Evolutionary conservation across 2,113 vertebrate genomes (phyloP).

Genomic region (Notechis scutatus): DNA sequence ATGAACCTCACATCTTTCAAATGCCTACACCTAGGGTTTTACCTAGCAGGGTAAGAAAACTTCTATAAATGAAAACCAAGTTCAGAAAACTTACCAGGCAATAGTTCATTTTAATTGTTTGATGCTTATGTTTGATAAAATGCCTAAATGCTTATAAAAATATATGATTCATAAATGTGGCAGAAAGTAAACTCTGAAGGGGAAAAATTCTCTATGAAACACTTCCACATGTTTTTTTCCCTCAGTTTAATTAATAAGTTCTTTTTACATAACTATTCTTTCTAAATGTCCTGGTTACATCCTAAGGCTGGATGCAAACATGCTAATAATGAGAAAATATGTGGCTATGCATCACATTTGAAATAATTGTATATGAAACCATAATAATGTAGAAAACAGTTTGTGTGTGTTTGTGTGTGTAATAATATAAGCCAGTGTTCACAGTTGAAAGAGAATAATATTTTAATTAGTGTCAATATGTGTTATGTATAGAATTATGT

Average conservation of each 20-base stretch:
- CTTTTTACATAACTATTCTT: background rate
- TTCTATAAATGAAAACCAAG: background rate
- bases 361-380: background rate
- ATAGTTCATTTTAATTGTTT: background rate
- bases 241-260: background rate
- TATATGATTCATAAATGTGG: background rate
- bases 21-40: background rate
- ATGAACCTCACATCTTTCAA: background rate
- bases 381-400: background rate
- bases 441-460: background rate
- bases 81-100: background rate
- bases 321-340: background rate
- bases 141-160: background rate
- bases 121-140: background rate
- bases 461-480: background rate
- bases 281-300: background rate
- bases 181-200: background rate
- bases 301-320: background rate
- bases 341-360: background rate
- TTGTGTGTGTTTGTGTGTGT: background rate
- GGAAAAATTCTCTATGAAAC: background rate
- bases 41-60: background rate
- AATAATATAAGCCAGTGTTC: background rate
- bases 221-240: background rate
- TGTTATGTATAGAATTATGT: background rate